Evolutionary conservation across 2,888 invertebrate genomes (phyloP), one percentile per base, ranked within the genome.

Genomic region (Mesochorus sp.): DNA sequence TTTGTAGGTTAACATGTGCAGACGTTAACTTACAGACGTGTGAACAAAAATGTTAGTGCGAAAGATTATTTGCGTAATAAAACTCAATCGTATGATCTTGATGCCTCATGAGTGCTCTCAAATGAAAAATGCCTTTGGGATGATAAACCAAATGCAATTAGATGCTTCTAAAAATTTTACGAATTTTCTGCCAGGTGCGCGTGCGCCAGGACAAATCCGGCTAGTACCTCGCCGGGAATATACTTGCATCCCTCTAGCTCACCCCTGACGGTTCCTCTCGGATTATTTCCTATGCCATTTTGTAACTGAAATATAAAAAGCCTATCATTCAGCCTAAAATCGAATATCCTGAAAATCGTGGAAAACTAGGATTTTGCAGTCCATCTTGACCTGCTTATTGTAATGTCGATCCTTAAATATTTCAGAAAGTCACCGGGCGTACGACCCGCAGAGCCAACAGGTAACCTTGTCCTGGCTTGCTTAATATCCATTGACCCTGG

Each of bases 151-250:
- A n/a, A n/a, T n/a, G n/a, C n/a, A n/a, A n/a, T n/a, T n/a, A n/a
- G n/a, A n/a, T 51, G 14, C 47, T 67, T 55, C 61, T 28, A 10
- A 14, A 26, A n/a, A 67, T 12, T 28, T 31, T 12, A 42, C 28
- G 14, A 59, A 39, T 42, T 51, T 51, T 51, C 53, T 8, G 39
- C 10, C 14, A 34, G 47, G 10, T 62, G 77, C 73, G 77, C 77
- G 19, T 73, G 73, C 77, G 77, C 73, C 14, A 10, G 28, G 21
- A 4, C 49, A 62, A 62, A 57, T 67, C 77, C 67, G 73, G 77
- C 77, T 61, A 73, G 72, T 24, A 42, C 53, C 77, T 72, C 67
- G 73, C 77, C 73, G 67, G 67, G 68, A 77, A 77, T 47, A 66
- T 34, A 21, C n/a, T n/a, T n/a, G n/a, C 6, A 51, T 72, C 49